These are phyloP conservation scores for Cichladusa arquata DNA, from an alignment of 2,113 vertebrate genomes.

Conservation along the genomic window DNA sequence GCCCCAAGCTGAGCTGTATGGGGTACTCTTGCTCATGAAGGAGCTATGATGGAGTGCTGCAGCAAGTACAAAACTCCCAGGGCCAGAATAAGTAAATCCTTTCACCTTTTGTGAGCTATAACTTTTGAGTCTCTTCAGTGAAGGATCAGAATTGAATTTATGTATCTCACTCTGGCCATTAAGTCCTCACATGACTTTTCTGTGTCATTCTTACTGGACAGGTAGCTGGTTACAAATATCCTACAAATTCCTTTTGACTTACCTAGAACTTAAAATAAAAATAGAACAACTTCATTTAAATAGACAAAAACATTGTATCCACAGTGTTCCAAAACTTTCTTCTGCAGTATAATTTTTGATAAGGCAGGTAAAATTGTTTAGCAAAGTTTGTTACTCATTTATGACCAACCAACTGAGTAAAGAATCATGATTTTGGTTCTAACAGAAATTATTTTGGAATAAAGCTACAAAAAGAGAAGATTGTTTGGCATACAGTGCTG, in stretches of 20 bases:
- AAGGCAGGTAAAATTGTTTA: neutral
- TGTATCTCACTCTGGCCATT: neutral
- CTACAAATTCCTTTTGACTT: neutral
- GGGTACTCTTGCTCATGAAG: too few relatives aligned
- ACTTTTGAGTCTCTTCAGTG: neutral
- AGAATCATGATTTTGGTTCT: neutral
- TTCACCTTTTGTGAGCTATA: neutral
- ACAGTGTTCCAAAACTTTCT: neutral
- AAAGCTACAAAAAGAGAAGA: neutral
- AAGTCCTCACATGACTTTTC: neutral
- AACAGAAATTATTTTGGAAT: neutral
- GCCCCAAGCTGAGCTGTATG: accelerated
- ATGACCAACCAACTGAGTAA: neutral
- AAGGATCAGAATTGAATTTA: neutral
- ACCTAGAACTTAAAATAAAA: neutral
- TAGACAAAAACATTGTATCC: neutral
- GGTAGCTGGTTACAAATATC: neutral
- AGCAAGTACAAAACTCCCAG: neutral
- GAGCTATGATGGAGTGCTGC: neutral
- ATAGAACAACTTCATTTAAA: neutral
- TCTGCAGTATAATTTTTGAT: neutral
- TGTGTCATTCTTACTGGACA: accelerated
- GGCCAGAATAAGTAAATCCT: neutral
- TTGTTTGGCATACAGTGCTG: neutral
- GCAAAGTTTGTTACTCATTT: neutral